Conservation (phyloP, 2,797 vertebrate species). For the Urocyon cinereoargenteus region DNA sequence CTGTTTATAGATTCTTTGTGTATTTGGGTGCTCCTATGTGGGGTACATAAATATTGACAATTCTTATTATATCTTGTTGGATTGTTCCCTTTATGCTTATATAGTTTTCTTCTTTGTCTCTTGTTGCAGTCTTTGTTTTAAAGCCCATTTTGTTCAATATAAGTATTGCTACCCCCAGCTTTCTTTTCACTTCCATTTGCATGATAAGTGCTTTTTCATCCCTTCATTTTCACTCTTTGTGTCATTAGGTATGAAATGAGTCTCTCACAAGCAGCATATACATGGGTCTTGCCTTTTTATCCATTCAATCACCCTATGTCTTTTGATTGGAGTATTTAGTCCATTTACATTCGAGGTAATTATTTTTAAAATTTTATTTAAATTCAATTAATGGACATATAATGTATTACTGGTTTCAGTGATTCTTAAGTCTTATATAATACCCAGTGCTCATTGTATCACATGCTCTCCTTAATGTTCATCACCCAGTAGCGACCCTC, state of each 20-base stretch:
- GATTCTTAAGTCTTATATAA: too few species aligned
- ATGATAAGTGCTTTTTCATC: not conserved
- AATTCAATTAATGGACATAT: too few species aligned
- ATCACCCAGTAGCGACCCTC: too few species aligned
- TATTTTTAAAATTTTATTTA: not conserved
- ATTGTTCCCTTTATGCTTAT: not conserved
- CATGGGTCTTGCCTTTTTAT: not conserved
- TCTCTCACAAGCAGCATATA: too few species aligned
- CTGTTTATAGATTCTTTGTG: not conserved
- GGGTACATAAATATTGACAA: not conserved
- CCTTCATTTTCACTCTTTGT: not conserved
- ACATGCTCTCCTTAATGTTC: too few species aligned
- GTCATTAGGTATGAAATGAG: not conserved
- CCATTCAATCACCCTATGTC: not conserved
- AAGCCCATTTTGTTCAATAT: not conserved
- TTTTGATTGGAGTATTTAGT: not conserved
- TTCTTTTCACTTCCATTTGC: not conserved
- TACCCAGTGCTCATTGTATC: too few species aligned
- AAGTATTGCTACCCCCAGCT: not conserved
- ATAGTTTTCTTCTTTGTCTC: not conserved
- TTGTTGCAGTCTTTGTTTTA: not conserved
- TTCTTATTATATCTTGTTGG: not conserved
- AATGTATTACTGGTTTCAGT: too few species aligned
- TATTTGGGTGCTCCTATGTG: not conserved
- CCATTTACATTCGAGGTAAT: not conserved